Base-by-base conservation (phyloP, 92 coral and sea anemone genomes). In the Chrysogorgia sp. region DNA sequence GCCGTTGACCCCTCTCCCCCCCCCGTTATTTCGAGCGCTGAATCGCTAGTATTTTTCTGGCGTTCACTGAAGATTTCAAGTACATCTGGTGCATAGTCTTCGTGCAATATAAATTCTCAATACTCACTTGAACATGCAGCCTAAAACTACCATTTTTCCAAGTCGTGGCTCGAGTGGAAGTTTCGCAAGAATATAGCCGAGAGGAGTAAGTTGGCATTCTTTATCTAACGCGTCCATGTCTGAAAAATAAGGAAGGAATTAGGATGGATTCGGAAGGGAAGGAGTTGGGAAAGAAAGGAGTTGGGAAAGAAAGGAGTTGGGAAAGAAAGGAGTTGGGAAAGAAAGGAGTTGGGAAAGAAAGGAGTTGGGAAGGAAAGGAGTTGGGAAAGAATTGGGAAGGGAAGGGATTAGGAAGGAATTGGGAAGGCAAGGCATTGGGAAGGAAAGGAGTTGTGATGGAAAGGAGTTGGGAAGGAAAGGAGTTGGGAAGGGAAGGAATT, bases 221-320 rank as follows among this genome's bases (percentile, higher is more conserved):
- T 55, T 83, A 59, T 94, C 98, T 41, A 94, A 87, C 17, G 98
- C 98, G 60, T 94, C 98, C 98, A 94, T 94, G 55, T 94, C 98
- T 94, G 64, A 0, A 68, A n/a, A 49, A 75, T 10, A 14, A 21
- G 21, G 10, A 33, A 66, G 19, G 43, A 37, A 37, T 37, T 12
- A 37, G n/a, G n/a, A n/a, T n/a, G 62, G 41, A 59, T n/a, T 14
- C 17, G 35, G 41, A 19, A 24, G 57, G 57, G 2, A 40, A 21
- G 5, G 29, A 33, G 6, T 0, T 17, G 13, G 28, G 15, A 25
- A 34, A 23, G 0, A 45, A 71, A 17, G 34, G 31, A n/a, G 13
- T 24, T 49, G 20, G 41, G 13, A 22, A 48, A 10, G n/a, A 47
- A 47, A 12, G 53, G 15, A 6, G 53, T 2, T 2, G 2, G 14